Base-by-base conservation (phyloP, 1,140 invertebrate species). In the Rhagoletis zephyria region DNA sequence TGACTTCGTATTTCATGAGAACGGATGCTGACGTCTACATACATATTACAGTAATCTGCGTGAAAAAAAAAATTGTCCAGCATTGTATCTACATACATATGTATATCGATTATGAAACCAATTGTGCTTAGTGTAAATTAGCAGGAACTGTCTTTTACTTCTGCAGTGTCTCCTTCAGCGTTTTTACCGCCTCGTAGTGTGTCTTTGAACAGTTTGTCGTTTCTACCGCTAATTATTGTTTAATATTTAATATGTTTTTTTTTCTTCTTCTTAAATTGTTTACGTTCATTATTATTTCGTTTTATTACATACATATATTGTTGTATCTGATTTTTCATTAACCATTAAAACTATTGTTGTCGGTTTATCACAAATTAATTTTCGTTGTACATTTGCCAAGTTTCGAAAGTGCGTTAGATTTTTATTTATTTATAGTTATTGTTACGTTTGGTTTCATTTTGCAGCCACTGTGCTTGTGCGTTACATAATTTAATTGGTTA, bases 271-370 rank as follows among this genome's bases (percentile, higher is more conserved):
- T 30, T 81, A 81, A 81, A 59, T 19, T 81, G 45, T 81, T 81
- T 81, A 59, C 48, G 74, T 81, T 77, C n/a, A n/a, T n/a, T 30
- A 19, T 81, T 59, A 56, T 81, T 81, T 81, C 51, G 51, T 81
- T 56, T 81, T 30, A 81, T 48, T n/a, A n/a, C n/a, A 74, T 74
- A 45, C 67, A 74, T 81, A 81, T 56, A 81, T 56, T n/a, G n/a
- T 56, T 81, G 74, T 81, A 81, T 85, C 56, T 61, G 30, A 61
- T 63, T 85, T n/a, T n/a, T 30, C 61, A 85, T 61, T 85, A 85
- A 85, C 87, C 81, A 51, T 65, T 87, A 70, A 81, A 87, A 85
- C 48, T 88, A 85, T 42, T 85, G 56, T 63, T 63, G 56, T 85
- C 56, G 60, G 40, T 86, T 51, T 48, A 67, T 86, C 16, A 14